Conservation (phyloP, 2,797 vertebrate genomes). For the Leptodactylus fallax region DNA sequence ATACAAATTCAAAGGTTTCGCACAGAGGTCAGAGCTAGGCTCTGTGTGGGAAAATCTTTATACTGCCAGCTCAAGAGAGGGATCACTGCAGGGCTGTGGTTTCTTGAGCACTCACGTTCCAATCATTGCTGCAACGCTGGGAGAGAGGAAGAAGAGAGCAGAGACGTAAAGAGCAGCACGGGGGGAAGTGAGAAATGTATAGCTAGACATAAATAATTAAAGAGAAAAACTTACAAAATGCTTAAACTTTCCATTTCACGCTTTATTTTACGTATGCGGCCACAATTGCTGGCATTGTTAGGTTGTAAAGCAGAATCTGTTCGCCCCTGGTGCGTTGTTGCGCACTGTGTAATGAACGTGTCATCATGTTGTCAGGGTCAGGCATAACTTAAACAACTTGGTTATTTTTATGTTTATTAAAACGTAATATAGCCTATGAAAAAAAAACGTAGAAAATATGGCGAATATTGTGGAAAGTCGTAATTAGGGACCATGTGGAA, state of each 20-base stretch:
- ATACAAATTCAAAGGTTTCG: conserved; percentile 80
- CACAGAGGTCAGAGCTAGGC: conserved; percentile 79
- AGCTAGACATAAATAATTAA: background rate
- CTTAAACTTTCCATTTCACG: conserved; percentile 28
- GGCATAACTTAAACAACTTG: background rate
- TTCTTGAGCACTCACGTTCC: conserved; percentile 78
- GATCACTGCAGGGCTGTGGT: conserved; percentile 77
- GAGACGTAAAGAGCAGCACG: background rate
- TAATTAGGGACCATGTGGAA: conserved; percentile 45
- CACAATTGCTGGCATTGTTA: background rate
- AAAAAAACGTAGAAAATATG: background rate
- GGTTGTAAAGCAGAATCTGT: background rate
- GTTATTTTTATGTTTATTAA: conserved; percentile 25
- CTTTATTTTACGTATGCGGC: background rate
- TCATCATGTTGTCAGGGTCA: background rate
- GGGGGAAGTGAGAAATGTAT: background rate
- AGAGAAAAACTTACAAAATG: background rate
- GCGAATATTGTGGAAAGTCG: conserved; percentile 28
- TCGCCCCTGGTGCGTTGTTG: background rate
- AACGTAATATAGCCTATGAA: background rate
- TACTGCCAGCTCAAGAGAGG: conserved; percentile 76
- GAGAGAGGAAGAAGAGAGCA: conserved; percentile 35
- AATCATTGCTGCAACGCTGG: conserved; percentile 76
- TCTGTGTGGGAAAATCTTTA: conserved; percentile 79
- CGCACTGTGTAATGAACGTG: background rate